Percentiles rank a stretch among this genome's conserved stretches.
Conservation (phyloP, 1,140 invertebrate genomes). For the Aleiodes sp. region DNA sequence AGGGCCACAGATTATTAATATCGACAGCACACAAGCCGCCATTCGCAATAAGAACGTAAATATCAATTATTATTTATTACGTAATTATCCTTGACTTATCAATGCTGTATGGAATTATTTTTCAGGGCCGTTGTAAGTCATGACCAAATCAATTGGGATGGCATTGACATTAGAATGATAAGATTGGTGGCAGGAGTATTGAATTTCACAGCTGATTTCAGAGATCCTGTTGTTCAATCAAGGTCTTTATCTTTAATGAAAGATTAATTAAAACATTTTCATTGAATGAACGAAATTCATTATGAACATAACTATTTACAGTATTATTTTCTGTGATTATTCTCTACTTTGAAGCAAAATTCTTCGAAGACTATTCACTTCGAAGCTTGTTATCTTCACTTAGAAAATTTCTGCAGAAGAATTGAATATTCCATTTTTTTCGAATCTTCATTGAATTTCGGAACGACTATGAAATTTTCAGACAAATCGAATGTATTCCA, state of each 20-base stretch:
- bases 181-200: constrained; percentile 69
- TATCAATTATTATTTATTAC: constrained; percentile 28
- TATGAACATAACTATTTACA: too few species aligned
- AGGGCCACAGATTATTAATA: constrained; percentile 76
- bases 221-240: constrained; percentile 64
- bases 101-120: constrained; percentile 42
- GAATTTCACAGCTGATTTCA: constrained; percentile 76
- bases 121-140: constrained; percentile 57
- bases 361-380: too few species aligned
- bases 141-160: constrained; percentile 70
- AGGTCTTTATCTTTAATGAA: constrained; percentile 53
- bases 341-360: too few species aligned
- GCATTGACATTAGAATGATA: constrained; percentile 73
- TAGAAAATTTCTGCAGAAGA: too few species aligned
- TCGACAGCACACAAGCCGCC: constrained; percentile 75
- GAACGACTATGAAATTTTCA: too few species aligned
- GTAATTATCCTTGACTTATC: constrained; percentile 6
- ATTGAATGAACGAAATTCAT: too few species aligned
- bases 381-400: too few species aligned
- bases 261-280: too few species aligned
- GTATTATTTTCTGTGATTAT: too few species aligned
- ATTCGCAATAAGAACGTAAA: constrained; percentile 72
- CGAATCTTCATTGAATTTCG: too few species aligned
- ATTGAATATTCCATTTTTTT: too few species aligned
- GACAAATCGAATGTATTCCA: too few species aligned